Percentiles rank a stretch among this genome's conserved stretches.
phyloP scores from a whole-genome alignment of 1,140 invertebrate genomes.

The Drosophila busckii region DNA sequence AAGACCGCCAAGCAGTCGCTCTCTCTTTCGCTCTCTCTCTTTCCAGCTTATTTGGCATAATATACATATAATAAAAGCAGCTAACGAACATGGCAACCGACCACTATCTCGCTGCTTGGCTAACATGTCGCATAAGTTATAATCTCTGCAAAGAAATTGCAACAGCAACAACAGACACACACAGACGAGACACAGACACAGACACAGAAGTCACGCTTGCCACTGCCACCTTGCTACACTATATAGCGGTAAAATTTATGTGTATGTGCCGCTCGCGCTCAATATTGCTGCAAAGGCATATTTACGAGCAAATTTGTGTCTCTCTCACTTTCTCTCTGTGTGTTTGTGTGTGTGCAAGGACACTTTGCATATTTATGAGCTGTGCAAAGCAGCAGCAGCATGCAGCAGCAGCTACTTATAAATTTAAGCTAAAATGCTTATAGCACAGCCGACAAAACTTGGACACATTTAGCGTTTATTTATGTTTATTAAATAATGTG shows the following conservation, averaged over 20 bases:
- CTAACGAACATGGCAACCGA: slow-evolving; percentile 6
- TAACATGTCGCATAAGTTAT: slow-evolving; percentile 42
- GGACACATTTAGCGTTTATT: not conserved
- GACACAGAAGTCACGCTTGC: no score
- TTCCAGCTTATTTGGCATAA: slow-evolving; percentile 34
- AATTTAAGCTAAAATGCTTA: slow-evolving; percentile 32
- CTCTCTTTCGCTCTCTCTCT: not conserved
- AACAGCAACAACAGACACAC: slow-evolving; percentile 16
- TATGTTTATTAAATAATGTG: slow-evolving; percentile 42
- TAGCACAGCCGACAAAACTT: no score
- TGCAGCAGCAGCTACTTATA: slow-evolving; percentile 15
- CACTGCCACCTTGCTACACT: not conserved
- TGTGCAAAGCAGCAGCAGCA: slow-evolving; percentile 3
- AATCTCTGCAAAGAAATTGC: slow-evolving; percentile 61
- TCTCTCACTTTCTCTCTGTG: slow-evolving; percentile 13
- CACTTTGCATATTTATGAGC: slow-evolving; percentile 41
- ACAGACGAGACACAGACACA: no score
- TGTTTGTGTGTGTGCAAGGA: slow-evolving; percentile 12
- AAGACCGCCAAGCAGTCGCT: not conserved
- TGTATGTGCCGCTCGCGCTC: slow-evolving; percentile 30
- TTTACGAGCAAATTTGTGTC: slow-evolving; percentile 44
- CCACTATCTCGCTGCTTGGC: slow-evolving; percentile 8
- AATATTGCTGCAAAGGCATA: slow-evolving; percentile 52
- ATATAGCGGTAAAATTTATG: no score
- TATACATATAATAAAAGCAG: slow-evolving; percentile 35